Evolutionary conservation across 2,888 invertebrate species (phyloP).

Genomic region (Dichetophora obliterata): DNA sequence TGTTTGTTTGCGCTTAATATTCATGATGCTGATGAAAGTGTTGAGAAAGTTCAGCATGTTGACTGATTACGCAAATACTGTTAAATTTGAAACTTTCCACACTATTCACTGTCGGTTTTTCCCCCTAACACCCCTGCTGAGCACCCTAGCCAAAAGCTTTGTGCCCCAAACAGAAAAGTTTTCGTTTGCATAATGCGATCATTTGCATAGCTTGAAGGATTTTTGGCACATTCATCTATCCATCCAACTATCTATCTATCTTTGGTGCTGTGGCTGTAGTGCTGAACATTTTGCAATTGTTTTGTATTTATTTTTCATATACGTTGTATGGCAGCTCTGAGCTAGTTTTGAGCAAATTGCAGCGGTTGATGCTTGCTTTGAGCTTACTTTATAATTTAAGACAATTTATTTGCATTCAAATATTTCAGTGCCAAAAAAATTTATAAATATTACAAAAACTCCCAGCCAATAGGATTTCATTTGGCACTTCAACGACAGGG

Average conservation of each 20-base stretch:
- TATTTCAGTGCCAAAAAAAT: too few relatives aligned
- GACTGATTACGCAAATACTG: slow-evolving; percentile 1
- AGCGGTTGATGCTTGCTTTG: too few relatives aligned
- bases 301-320: not conserved
- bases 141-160: not conserved
- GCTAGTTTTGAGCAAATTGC: too few relatives aligned
- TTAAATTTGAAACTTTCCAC: not conserved
- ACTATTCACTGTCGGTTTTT: too few relatives aligned
- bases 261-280: not conserved
- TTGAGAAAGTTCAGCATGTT: not conserved
- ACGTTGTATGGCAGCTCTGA: too few relatives aligned
- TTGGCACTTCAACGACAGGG: too few relatives aligned
- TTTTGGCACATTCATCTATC: not conserved
- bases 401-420: too few relatives aligned
- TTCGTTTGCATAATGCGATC: slow-evolving; percentile 29
- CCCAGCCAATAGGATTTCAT: too few relatives aligned
- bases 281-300: not conserved
- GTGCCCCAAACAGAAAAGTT: not conserved
- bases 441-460: too few relatives aligned
- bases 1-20: not conserved
- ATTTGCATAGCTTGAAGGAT: not conserved
- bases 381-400: too few relatives aligned
- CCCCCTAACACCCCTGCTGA: not conserved
- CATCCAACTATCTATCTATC: not conserved
- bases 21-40: not conserved